Evolutionary conservation across 2,113 vertebrate species (phyloP), one percentile per base, ranked within the genome.

Genomic region (Coreoperca whiteheadi): DNA sequence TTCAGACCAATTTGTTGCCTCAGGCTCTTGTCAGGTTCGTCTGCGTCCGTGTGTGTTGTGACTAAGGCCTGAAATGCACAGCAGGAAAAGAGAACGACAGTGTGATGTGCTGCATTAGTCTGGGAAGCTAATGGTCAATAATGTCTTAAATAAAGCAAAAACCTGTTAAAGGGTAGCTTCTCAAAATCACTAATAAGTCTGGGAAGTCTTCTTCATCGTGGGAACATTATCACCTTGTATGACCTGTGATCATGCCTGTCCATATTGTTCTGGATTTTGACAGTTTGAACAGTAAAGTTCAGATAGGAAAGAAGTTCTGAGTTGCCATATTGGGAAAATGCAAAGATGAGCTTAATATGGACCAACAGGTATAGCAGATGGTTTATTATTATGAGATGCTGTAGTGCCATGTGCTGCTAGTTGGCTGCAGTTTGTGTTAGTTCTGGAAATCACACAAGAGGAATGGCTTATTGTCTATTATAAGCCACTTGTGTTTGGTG

Each of bases 371-470:
- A 54, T 21, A 65, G 67, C 70, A 80, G 65, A 66, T 72, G 61
- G 77, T 68, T 75, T 72, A 75, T 59, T 70, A 74, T 82, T 59
- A 83, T 80, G 77, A 72, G 28, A 64, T 1, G 1, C 34, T 37
- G 34, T 50, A 3, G 41, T 37, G 65, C 74, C 70, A 70, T 74
- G 57, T 79, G 65, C 65, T 64, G 56, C 8, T 34, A 50, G 46
- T 57, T 72, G 72, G 46, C 23, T 37, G 18, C 75, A 57, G 59
- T 77, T 84, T 63, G 39, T 37, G 23, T 37, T 28, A 68, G 34
- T 61, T 54, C 41, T 10, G 39, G 41, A 85, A 57, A 72, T 71
- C 41, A 25, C 48, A 41, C 64, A 64, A 59, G 57, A 71, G 41
- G 43, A 79, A 64, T 39, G 21, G 39, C 30, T 65, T 57, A 50